These are phyloP conservation scores for Synanthedon myopaeformis DNA, from an alignment of 2,888 invertebrate genomes.

Conservation along the genomic window DNA sequence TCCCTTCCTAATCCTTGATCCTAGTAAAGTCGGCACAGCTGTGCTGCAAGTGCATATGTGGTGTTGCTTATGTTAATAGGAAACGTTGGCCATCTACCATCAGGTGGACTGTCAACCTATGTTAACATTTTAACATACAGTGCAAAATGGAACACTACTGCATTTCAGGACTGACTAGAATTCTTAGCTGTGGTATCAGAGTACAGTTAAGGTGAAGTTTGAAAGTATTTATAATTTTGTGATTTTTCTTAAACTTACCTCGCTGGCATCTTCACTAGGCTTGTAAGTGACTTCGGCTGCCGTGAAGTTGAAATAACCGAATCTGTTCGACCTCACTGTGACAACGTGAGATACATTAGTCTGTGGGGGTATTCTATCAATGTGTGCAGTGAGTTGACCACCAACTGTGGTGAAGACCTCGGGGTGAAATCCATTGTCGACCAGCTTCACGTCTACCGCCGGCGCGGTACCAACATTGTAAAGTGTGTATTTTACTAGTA, in stretches of 20 bases:
- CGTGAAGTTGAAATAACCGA: conserved; percentile 97
- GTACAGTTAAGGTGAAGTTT: too few relatives aligned
- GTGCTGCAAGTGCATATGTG: too few relatives aligned
- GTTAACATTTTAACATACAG: too few relatives aligned
- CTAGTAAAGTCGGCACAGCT: too few relatives aligned
- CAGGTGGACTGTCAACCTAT: too few relatives aligned
- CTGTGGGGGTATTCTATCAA: conserved; percentile 92
- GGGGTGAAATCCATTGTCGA: conserved; percentile 92
- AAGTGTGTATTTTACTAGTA: conserved; percentile 93
- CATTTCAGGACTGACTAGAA: too few relatives aligned
- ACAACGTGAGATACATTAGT: conserved; percentile 95
- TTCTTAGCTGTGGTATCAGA: too few relatives aligned
- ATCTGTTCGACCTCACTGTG: conserved; percentile 88
- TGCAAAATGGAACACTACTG: too few relatives aligned
- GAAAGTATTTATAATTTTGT: too few relatives aligned
- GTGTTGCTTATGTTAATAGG: too few relatives aligned
- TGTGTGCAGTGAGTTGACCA: conserved; percentile 83
- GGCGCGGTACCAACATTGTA: conserved; percentile 94
- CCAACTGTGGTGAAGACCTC: conserved; percentile 91
- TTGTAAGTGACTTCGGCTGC: conserved; percentile 93
- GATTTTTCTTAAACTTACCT: conserved; percentile 51
- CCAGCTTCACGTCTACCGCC: conserved; percentile 88
- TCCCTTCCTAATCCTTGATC: too few relatives aligned
- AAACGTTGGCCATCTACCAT: too few relatives aligned
- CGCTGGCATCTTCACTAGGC: conserved; percentile 83